These are phyloP conservation scores for Tenthredo mesomela DNA, from an alignment of 2,888 invertebrate species.

Conservation along the genomic window DNA sequence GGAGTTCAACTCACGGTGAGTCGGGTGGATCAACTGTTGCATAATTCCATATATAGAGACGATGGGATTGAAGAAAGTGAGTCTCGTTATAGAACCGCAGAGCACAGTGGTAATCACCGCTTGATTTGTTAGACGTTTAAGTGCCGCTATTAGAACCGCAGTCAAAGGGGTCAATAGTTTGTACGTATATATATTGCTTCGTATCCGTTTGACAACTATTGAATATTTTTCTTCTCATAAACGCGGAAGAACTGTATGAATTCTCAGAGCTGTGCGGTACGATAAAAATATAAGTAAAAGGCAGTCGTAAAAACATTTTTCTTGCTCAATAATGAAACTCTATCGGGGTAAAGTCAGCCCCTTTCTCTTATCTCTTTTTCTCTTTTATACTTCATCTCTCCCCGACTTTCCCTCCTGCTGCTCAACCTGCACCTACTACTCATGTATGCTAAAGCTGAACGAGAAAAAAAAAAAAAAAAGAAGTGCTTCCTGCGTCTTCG, in stretches of 20 bases:
- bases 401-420: background rate
- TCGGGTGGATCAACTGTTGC: slow-evolving; percentile 41
- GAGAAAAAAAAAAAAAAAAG: slow-evolving; percentile 7
- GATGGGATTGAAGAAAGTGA: slow-evolving; percentile 34
- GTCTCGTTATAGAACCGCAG: slow-evolving; percentile 44
- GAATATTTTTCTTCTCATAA: background rate
- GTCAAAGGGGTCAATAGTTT: slow-evolving; percentile 25
- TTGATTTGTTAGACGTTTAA: slow-evolving; percentile 49
- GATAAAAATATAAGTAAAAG: slow-evolving; percentile 6
- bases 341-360: slow-evolving; percentile 4
- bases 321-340: slow-evolving; percentile 22
- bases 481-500: slow-evolving; percentile 40
- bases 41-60: slow-evolving; percentile 36
- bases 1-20: slow-evolving; percentile 32
- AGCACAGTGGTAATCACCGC: slow-evolving; percentile 37
- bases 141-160: slow-evolving; percentile 32
- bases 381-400: slow-evolving; percentile 6
- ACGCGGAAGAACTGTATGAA: background rate
- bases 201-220: slow-evolving; percentile 21
- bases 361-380: background rate
- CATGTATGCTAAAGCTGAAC: slow-evolving; percentile 31
- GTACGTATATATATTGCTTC: background rate
- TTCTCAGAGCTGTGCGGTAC: slow-evolving; percentile 7
- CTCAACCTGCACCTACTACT: slow-evolving; percentile 18
- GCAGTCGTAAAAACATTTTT: slow-evolving; percentile 18